These are phyloP conservation scores for Exocentrus adspersus DNA, from an alignment of 2,888 invertebrate genomes.

Conservation along the genomic window DNA sequence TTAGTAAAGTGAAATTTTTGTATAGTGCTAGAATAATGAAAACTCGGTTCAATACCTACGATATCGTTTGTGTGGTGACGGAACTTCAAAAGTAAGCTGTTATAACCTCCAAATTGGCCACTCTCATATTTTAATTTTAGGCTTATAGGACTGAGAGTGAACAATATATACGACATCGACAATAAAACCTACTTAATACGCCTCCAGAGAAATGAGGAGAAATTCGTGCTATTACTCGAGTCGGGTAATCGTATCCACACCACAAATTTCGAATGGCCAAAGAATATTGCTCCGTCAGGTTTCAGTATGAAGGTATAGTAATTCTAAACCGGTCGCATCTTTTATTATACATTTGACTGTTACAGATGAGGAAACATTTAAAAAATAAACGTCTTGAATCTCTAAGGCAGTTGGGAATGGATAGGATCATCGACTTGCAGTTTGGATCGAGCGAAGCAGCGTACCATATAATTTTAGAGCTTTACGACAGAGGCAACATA, in stretches of 20 bases:
- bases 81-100: conserved; percentile 82
- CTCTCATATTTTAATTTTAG: conserved; percentile 62
- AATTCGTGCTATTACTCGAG: conserved; percentile 88
- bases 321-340: too few relatives aligned
- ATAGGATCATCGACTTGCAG: conserved; percentile 93
- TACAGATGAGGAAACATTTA: conserved; percentile 92
- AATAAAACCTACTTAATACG: conserved; percentile 94
- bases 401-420: conserved; percentile 87
- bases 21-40: conserved; percentile 75
- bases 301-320: conserved; percentile 99
- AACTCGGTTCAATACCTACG: conserved; percentile 90
- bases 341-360: conserved; percentile 36
- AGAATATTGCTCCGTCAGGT: conserved; percentile 93
- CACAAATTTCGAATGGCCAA: conserved; percentile 98
- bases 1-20: background rate
- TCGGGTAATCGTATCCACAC: conserved; percentile 94
- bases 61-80: conserved; percentile 87
- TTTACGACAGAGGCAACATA: conserved; percentile 97
- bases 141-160: conserved; percentile 90
- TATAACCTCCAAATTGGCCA: conserved; percentile 8
- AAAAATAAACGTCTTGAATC: conserved; percentile 93
- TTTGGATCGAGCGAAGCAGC: conserved; percentile 95
- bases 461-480: conserved; percentile 93
- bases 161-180: conserved; percentile 98
- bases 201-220: conserved; percentile 85